phyloP scores from a whole-genome alignment of 1,140 invertebrate genomes.

The Wasmannia auropunctata region DNA sequence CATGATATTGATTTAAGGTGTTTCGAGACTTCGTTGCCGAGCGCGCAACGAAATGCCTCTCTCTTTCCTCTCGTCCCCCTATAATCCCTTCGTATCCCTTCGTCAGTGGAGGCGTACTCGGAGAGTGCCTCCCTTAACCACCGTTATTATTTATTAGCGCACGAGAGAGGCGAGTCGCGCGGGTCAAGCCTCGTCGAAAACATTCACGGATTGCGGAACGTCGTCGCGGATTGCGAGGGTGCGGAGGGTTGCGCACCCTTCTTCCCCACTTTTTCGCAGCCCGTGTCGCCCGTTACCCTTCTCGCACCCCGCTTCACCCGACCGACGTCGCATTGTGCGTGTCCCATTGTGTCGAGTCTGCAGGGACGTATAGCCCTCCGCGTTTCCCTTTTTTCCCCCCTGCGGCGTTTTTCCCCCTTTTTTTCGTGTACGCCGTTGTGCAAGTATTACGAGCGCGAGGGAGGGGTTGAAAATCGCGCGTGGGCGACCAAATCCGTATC shows the following conservation, averaged over 20 bases:
- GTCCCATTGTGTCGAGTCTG: constrained; percentile 60
- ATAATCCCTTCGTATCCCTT: background rate
- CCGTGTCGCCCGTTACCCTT: constrained; percentile 8
- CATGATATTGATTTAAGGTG: constrained; percentile 12
- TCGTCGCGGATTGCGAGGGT: constrained; percentile 31
- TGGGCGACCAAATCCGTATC: constrained; percentile 22
- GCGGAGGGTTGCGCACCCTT: constrained; percentile 38
- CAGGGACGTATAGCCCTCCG: constrained; percentile 38
- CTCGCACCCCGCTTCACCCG: background rate
- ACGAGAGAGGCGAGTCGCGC: constrained; percentile 33
- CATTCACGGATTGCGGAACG: constrained; percentile 63
- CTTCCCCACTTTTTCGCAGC: constrained; percentile 24
- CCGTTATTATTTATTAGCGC: constrained; percentile 67
- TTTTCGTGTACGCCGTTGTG: background rate
- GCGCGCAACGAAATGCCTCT: background rate
- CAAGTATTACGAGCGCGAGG: constrained; percentile 1
- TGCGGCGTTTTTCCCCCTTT: background rate
- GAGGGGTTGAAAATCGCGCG: constrained; percentile 28
- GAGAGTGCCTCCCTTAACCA: constrained; percentile 43
- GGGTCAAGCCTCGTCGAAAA: constrained; percentile 69
- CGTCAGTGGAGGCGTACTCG: background rate
- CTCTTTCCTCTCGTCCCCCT: background rate
- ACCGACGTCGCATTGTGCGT: constrained; percentile 64
- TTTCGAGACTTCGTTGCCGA: background rate
- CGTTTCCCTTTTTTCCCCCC: constrained; percentile 20